Evolutionary conservation across 2,888 invertebrate species (phyloP), one percentile per base, ranked within the genome.

Genomic region (Euproctis similis): DNA sequence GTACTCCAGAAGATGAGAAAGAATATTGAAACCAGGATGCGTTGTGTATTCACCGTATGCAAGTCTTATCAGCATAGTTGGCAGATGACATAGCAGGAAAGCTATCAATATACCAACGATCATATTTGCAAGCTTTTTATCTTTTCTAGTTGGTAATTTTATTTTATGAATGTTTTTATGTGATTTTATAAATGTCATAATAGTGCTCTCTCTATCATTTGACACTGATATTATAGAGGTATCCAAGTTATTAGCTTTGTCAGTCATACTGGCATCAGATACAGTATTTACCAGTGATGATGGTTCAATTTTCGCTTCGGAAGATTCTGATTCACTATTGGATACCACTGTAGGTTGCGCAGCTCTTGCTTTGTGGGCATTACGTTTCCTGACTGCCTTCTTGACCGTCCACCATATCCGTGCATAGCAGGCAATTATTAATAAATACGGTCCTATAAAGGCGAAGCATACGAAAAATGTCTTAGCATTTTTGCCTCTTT

Each of bases 21-120:
- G 72, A 6, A 95, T 89, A 62, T 94, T 93, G 19, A 91, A 75
- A 19, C 86, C 87, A 53, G 87, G 86, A 48, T 88, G 74, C 8
- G 89, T 85, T 1, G 87, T 86, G 19, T 87, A 81, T 13, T 88
- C 87, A 40, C 87, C 87, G 51, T 90, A 89, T 20, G 93, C 89
- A 0, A 58, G 42, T 78, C 95, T 96, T 9, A 93, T 92, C 23
- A 95, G 86, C 1, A 96, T 95, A 30, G 96, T 92, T 0, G 96
- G 96, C 28, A 97, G 81, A 66, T 96, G 96, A 59, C 95, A 96
- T 6, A 93, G 81, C 16, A 94, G 87, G 59, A 96, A 96, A 18
- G 95, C 92, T 22, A 94, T 78, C 70, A 96, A 95, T 47, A 97
- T 96, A n/a, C 93, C 95, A 30, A 95, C 81, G 14, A 96, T 95